Evolutionary conservation across 2,113 vertebrate species (phyloP).

Genomic region (Laterallus jamaicensis): DNA sequence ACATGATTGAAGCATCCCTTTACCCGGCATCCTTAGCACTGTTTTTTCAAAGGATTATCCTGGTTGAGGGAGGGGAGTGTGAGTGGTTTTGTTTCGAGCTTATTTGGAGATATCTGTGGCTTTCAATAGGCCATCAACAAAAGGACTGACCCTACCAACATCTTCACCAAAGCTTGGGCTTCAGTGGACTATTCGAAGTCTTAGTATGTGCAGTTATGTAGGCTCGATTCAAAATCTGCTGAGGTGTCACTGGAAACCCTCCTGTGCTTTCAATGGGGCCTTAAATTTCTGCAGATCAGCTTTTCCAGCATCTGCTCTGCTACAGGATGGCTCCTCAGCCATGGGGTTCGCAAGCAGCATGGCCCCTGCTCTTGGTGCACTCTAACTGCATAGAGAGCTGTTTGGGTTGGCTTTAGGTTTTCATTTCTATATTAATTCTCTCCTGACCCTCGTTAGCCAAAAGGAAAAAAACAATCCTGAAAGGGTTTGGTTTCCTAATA

Average conservation of each 20-base stretch:
- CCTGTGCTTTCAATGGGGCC: background rate
- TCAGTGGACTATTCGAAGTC: background rate
- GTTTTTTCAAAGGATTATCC: background rate
- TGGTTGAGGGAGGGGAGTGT: background rate
- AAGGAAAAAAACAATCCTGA: slow-evolving; percentile 68
- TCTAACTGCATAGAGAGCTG: background rate
- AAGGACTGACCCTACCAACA: background rate
- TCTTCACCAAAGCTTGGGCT: background rate
- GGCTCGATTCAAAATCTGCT: background rate
- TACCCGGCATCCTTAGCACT: background rate
- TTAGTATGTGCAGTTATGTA: background rate
- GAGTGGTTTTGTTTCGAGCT: background rate
- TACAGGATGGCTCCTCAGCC: background rate
- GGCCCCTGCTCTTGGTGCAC: background rate
- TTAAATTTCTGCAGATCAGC: slow-evolving; percentile 28
- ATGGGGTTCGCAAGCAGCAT: background rate
- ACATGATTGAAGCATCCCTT: background rate
- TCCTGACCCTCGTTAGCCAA: slow-evolving; percentile 69
- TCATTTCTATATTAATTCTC: slow-evolving; percentile 55
- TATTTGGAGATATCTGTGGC: background rate
- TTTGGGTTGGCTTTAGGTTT: slow-evolving; percentile 34
- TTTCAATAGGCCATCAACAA: background rate
- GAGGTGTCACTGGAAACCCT: slow-evolving; percentile 14
- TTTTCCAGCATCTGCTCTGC: background rate
- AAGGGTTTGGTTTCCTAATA: slow-evolving; percentile 57